Percentiles rank a stretch among this genome's conserved stretches.
These are phyloP conservation scores for Drosophila villosipedis DNA, from an alignment of 2,888 invertebrate species.

Conservation along the genomic window DNA sequence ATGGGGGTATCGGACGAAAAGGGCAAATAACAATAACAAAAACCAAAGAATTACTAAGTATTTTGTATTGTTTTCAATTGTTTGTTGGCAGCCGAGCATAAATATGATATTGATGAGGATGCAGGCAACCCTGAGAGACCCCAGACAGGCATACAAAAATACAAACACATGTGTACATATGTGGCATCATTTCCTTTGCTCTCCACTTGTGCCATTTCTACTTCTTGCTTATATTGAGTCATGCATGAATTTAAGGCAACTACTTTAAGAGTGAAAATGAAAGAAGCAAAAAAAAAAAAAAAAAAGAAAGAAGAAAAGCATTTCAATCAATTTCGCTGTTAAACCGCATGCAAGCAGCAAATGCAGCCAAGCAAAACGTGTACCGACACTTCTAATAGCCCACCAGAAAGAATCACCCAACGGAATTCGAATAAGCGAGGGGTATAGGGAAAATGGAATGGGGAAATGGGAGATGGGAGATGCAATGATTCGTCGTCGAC, in stretches of 20 bases:
- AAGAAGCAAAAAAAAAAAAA: neutral
- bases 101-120: slow-evolving; percentile 75
- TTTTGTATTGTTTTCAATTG: slow-evolving; percentile 81
- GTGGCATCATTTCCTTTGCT: neutral
- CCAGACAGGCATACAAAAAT: slow-evolving; percentile 3
- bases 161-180: slow-evolving; percentile 6
- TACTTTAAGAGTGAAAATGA: slow-evolving; percentile 11
- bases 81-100: slow-evolving; percentile 81
- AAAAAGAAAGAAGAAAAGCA: slow-evolving; percentile 1
- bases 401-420: slow-evolving; percentile 16
- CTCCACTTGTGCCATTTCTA: neutral
- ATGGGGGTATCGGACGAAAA: neutral
- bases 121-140: slow-evolving; percentile 43
- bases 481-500: slow-evolving; percentile 49
- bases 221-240: neutral
- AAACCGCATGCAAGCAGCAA: slow-evolving; percentile 42
- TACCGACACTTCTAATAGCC: slow-evolving; percentile 57
- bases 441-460: neutral
- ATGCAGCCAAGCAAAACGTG: slow-evolving; percentile 54
- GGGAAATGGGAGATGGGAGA: slow-evolving; percentile 21
- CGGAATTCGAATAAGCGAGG: slow-evolving; percentile 5
- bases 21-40: slow-evolving; percentile 51
- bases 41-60: slow-evolving; percentile 77
- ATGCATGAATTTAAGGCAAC: slow-evolving; percentile 37
- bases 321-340: slow-evolving; percentile 50